Conservation (phyloP, 1,140 invertebrate species). For the Paramacrobiotus metropolitanus region DNA sequence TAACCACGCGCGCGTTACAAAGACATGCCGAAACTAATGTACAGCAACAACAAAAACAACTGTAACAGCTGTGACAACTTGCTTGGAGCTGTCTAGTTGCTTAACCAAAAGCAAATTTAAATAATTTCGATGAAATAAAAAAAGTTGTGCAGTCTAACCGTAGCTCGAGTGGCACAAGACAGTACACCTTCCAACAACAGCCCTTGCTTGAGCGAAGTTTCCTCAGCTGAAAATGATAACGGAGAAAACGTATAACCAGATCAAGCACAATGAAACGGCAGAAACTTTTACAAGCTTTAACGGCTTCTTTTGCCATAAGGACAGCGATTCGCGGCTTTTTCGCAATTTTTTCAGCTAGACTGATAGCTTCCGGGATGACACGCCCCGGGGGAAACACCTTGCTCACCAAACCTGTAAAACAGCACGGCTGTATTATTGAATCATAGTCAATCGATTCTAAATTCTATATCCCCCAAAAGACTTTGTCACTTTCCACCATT, state of each 20-base stretch:
- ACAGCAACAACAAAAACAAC: conserved; percentile 44
- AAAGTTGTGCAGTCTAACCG: background rate
- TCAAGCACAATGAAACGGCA: background rate
- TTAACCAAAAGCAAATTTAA: too few species aligned
- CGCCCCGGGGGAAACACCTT: conserved; percentile 71
- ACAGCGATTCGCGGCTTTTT: conserved; percentile 64
- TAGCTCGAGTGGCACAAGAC: conserved; percentile 47
- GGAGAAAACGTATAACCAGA: background rate
- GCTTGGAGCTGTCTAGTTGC: too few species aligned
- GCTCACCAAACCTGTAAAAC: conserved; percentile 55
- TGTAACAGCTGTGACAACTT: background rate
- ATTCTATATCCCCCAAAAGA: too few species aligned
- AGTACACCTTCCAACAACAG: conserved; percentile 58
- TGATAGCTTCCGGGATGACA: conserved; percentile 59
- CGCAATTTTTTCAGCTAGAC: conserved; percentile 81
- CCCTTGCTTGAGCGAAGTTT: conserved; percentile 65
- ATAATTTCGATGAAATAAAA: background rate
- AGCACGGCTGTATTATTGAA: too few species aligned
- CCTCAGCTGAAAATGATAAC: conserved; percentile 37
- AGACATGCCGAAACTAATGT: too few species aligned
- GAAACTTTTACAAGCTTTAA: conserved; percentile 41
- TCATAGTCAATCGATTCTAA: too few species aligned
- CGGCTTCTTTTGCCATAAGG: conserved; percentile 69
- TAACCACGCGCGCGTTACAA: too few species aligned
- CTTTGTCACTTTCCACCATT: too few species aligned